Percentiles rank a stretch among this genome's conserved stretches.
These are phyloP conservation scores for zebrafish (Danio rerio) DNA, from an alignment of 2,113 vertebrate species.

Conservation along the genomic window GRCz12tu NC_133194.1:43804001-43804500, in stretches of 20 bases:
- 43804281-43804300: no score
- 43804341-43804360: no score
- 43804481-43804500: no score
- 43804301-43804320: no score
- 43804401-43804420: no score
- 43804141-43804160: slow-evolving; percentile 85
- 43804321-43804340: no score
- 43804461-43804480: no score
- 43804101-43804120: slow-evolving; percentile 82
- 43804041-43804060: slow-evolving; percentile 94
- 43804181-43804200: slow-evolving; percentile 87
- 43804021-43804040: slow-evolving; percentile 86
- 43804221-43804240: background rate
- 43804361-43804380: no score
- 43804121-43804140: slow-evolving; percentile 87
- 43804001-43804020: slow-evolving; percentile 84
- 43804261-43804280: no score
- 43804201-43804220: slow-evolving; percentile 88
- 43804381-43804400: no score
- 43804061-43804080: slow-evolving; percentile 90
- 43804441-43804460: no score
- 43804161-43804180: slow-evolving; percentile 88
- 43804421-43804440: no score
- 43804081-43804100: slow-evolving; percentile 83
- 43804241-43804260: background rate